Conservation (phyloP, 2,113 vertebrate genomes). For the Burhinus oedicnemus region DNA sequence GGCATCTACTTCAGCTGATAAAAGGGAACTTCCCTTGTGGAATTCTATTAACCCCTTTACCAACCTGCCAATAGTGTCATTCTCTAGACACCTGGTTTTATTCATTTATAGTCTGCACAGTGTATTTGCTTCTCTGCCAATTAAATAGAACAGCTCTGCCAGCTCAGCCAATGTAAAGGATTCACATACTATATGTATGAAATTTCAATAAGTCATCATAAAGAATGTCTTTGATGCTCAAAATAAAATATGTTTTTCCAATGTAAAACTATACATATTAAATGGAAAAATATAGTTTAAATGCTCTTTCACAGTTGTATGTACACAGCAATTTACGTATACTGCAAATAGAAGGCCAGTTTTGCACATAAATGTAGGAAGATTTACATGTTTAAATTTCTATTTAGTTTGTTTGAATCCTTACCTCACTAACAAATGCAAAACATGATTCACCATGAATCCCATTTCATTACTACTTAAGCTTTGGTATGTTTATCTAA, state of each 20-base stretch:
- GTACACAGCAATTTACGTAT: not conserved
- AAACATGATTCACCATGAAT: not conserved
- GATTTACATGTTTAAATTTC: not conserved
- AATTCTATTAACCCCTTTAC: conserved; percentile 52
- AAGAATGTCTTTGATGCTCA: not conserved
- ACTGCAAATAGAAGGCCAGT: not conserved
- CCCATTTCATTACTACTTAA: not conserved
- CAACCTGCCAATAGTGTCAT: conserved; percentile 10
- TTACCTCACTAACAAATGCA: not conserved
- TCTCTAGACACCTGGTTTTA: conserved; percentile 1
- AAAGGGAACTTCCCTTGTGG: conserved; percentile 12
- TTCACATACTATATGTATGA: not conserved
- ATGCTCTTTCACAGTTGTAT: not conserved
- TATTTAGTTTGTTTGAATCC: not conserved
- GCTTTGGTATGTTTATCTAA: not conserved
- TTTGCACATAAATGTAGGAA: not conserved
- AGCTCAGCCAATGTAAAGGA: not conserved
- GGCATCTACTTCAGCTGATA: not conserved
- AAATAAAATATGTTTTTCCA: not conserved
- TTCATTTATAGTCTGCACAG: not conserved
- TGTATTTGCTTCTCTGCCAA: conserved; percentile 13
- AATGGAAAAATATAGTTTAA: not conserved
- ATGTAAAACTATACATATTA: not conserved
- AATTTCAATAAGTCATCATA: not conserved
- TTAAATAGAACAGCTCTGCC: conserved; percentile 12